These are phyloP conservation scores for Atherix ibis DNA, from an alignment of 2,888 invertebrate genomes.

Conservation along the genomic window DNA sequence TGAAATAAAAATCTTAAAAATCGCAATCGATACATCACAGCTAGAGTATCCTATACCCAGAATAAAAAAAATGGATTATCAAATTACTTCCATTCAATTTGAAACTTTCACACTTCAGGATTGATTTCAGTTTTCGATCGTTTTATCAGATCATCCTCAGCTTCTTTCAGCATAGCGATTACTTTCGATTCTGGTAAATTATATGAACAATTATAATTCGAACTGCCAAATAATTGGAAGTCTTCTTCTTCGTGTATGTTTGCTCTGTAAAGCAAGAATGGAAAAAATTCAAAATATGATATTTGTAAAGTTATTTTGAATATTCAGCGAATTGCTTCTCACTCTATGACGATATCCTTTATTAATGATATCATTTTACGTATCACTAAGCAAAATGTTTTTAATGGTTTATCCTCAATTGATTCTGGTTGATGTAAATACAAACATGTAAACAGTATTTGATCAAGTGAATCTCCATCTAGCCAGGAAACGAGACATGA, in stretches of 20 bases:
- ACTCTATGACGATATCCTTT: constrained; percentile 73
- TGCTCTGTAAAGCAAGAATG: constrained; percentile 42
- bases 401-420: constrained; percentile 66
- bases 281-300: constrained; percentile 1
- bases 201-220: constrained; percentile 58
- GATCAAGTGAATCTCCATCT: constrained; percentile 90
- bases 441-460: constrained; percentile 92
- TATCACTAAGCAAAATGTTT: constrained; percentile 72
- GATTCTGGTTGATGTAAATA: constrained; percentile 83
- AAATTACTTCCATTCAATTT: not conserved
- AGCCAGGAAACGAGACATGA: constrained; percentile 94
- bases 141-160: constrained; percentile 76
- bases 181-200: constrained; percentile 69
- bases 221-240: constrained; percentile 79
- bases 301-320: not conserved
- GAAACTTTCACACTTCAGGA: constrained; percentile 32
- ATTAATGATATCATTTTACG: constrained; percentile 82
- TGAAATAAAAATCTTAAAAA: constrained; percentile 79
- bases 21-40: constrained; percentile 63
- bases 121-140: constrained; percentile 37
- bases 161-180: constrained; percentile 54
- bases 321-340: not conserved
- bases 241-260: constrained; percentile 92
- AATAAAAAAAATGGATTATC: constrained; percentile 8
- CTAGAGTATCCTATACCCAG: constrained; percentile 42